Evolutionary conservation across 2,113 vertebrate genomes (phyloP).

Genomic region (Muscicapa adusta): DNA sequence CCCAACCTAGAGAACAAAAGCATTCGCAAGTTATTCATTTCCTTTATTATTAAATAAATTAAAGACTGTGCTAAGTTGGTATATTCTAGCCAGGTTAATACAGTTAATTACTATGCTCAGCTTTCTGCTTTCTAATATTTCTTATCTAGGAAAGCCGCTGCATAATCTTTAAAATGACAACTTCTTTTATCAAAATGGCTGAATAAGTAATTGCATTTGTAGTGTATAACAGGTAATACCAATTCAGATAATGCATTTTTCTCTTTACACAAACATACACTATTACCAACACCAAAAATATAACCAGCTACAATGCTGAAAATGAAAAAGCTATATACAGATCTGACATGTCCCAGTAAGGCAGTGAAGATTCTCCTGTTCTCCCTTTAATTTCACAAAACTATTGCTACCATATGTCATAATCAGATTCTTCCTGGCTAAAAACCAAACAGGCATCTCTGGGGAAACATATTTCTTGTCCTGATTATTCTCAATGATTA

Average conservation of each 20-base stretch:
- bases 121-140: neutral
- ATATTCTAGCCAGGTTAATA: neutral
- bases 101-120: neutral
- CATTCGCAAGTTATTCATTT: neutral
- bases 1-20: slow-evolving; percentile 78
- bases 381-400: neutral
- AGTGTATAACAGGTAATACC: neutral
- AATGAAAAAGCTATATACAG: neutral
- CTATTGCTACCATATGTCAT: slow-evolving; percentile 7
- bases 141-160: neutral
- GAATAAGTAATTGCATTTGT: neutral
- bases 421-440: slow-evolving; percentile 14
- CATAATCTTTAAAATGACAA: neutral
- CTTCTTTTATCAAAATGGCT: neutral
- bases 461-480: neutral
- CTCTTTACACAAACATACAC: neutral
- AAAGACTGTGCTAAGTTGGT: neutral
- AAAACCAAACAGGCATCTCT: neutral
- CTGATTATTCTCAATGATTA: neutral
- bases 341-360: neutral
- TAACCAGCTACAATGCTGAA: neutral
- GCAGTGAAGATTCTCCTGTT: neutral
- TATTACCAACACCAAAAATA: neutral
- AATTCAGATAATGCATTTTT: neutral
- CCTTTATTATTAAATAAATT: neutral